These are phyloP conservation scores for Xerus rutilus DNA, from an alignment of 2,797 vertebrate species.

Conservation along the genomic window DNA sequence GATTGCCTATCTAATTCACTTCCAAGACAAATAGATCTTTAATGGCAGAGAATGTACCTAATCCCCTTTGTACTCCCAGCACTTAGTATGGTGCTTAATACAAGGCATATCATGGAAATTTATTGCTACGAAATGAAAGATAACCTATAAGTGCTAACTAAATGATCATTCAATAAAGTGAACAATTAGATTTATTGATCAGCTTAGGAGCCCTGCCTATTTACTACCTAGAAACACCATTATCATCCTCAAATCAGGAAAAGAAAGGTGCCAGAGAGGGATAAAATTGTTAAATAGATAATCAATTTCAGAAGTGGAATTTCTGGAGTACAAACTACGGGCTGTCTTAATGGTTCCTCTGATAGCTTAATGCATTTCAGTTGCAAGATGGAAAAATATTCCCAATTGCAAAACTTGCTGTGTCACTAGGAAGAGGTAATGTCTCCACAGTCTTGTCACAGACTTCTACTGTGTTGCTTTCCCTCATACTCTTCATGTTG, in stretches of 20 bases:
- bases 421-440: not conserved
- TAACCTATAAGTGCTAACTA: not conserved
- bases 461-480: not conserved
- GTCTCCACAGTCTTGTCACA: not conserved
- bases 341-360: not conserved
- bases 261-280: not conserved
- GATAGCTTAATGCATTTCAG: not conserved
- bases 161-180: not conserved
- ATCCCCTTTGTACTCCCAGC: not conserved
- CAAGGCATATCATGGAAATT: not conserved
- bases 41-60: not conserved
- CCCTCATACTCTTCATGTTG: not conserved
- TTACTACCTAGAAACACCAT: not conserved
- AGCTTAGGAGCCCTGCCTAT: not conserved
- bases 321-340: not conserved
- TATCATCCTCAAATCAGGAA: not conserved
- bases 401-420: not conserved
- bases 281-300: not conserved
- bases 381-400: constrained; percentile 17
- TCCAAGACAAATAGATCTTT: not conserved
- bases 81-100: not conserved
- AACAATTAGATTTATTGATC: not conserved
- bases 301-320: constrained; percentile 39
- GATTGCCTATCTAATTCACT: not conserved
- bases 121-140: not conserved